Evolutionary conservation across 2,113 vertebrate genomes (phyloP), one percentile per base, ranked within the genome.

Genomic region (Nyctibius bracteatus): DNA sequence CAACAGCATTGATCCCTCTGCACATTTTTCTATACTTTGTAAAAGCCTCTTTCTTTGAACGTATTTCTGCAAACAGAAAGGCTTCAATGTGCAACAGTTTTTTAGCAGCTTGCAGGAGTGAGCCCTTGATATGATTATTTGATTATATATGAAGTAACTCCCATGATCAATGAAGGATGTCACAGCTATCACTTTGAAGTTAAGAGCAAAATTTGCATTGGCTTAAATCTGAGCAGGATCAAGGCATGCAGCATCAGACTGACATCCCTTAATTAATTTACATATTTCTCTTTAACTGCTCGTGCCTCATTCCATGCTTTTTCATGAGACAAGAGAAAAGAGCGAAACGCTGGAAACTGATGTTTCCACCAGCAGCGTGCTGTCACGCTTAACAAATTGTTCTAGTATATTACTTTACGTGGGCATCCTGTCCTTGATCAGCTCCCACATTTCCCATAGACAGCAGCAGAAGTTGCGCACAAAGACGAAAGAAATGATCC

Each of bases 211-310:
- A 94, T 88, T 92, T 86, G 73, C 82, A 90, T 86, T 81, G 77
- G 90, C 67, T 96, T 96, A 63, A 88, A 71, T 95, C 43, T 67
- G 57, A 81, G 86, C 65, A 57, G 95, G 93, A 92, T 96, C 87
- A 93, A 96, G 91, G 78, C 93, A 85, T 47, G 91, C 85, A 96
- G 91, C 67, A 80, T 63, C 57, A 88, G 79, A 70, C 49, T 77
- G 85, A 75, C 90, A 86, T 59, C 81, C 52, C 81, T 86, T 93
- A 86, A 96, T 94, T 81, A 85, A 81, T 59, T 93, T 58, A 93
- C 92, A 70, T 96, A 97, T 95, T 96, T 95, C 86, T 96, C 92
- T 97, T 94, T 51, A 91, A 85, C 95, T 68, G 85, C 85, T 93
- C 90, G 44, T 54, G 90, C 90, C 75, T 92, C 91, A 30, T 63